Conservation (phyloP, 1,140 invertebrate species). For the Formica exsecta region DNA sequence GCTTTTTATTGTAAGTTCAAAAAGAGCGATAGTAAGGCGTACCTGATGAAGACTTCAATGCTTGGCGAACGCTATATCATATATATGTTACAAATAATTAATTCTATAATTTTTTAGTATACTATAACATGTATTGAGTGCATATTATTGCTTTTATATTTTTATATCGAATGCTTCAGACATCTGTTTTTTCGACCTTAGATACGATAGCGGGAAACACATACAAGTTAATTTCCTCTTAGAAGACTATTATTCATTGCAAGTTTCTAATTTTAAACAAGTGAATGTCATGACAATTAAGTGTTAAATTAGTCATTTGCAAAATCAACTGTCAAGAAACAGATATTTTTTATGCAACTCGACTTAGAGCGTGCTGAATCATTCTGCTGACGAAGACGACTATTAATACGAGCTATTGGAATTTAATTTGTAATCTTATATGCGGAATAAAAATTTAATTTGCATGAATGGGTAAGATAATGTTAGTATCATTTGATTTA, state of each 20-base stretch:
- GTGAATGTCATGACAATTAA: neutral
- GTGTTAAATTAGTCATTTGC: neutral
- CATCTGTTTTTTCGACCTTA: neutral
- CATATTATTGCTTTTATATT: neutral
- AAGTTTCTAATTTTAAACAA: neutral
- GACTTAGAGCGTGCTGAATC: neutral
- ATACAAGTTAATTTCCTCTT: neutral
- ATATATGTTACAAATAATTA: constrained; percentile 10
- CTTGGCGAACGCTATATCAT: constrained; percentile 32
- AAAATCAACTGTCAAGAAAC: neutral
- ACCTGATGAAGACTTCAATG: constrained; percentile 48
- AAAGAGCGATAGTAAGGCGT: neutral
- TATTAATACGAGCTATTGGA: neutral
- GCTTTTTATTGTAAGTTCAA: neutral
- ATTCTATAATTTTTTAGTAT: neutral
- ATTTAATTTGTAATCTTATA: constrained; percentile 26
- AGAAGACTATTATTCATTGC: neutral
- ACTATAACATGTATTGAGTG: neutral
- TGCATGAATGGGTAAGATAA: neutral
- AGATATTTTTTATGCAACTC: neutral
- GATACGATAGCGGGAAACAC: neutral
- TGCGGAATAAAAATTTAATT: constrained; percentile 25
- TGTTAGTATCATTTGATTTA: neutral
- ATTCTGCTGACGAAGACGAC: neutral
- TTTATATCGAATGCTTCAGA: neutral